These are phyloP conservation scores for Smithornis capensis DNA, from an alignment of 2,113 vertebrate species.

Conservation along the genomic window DNA sequence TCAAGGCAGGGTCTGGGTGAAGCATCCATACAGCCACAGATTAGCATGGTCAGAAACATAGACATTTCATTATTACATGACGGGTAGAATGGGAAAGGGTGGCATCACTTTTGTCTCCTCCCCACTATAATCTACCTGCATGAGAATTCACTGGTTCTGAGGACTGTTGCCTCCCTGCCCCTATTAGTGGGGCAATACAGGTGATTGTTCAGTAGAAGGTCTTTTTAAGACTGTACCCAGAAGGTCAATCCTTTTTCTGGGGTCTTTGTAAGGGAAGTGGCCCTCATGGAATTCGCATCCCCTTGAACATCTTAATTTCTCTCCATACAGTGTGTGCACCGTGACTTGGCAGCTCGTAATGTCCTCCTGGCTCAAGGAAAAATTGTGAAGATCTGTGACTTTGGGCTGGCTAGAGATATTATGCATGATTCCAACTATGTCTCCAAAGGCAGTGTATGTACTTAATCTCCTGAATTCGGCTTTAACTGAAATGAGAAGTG, in stretches of 20 bases:
- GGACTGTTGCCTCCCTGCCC: background rate
- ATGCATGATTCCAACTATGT: slow-evolving; percentile 99
- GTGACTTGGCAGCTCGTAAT: slow-evolving; percentile 95
- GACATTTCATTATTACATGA: background rate
- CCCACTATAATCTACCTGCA: fast-evolving
- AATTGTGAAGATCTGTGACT: slow-evolving; percentile 99
- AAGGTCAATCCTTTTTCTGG: background rate
- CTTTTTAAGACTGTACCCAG: background rate
- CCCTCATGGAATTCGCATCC: background rate
- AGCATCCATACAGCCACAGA: background rate
- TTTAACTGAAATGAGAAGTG: background rate
- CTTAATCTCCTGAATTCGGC: background rate
- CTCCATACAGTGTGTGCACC: slow-evolving; percentile 88
- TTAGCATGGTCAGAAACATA: background rate
- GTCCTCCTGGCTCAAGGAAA: slow-evolving; percentile 98
- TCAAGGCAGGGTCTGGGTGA: background rate
- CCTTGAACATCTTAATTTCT: background rate
- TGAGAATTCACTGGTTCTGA: fast-evolving
- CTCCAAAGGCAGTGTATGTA: slow-evolving; percentile 96
- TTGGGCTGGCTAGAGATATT: slow-evolving; percentile 96
- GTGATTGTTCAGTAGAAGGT: background rate
- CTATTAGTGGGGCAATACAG: background rate
- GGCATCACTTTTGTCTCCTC: background rate
- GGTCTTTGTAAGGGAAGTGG: background rate
- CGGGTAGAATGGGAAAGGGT: background rate